Conservation (phyloP, 2,888 invertebrate genomes). For the Tachina grossa region DNA sequence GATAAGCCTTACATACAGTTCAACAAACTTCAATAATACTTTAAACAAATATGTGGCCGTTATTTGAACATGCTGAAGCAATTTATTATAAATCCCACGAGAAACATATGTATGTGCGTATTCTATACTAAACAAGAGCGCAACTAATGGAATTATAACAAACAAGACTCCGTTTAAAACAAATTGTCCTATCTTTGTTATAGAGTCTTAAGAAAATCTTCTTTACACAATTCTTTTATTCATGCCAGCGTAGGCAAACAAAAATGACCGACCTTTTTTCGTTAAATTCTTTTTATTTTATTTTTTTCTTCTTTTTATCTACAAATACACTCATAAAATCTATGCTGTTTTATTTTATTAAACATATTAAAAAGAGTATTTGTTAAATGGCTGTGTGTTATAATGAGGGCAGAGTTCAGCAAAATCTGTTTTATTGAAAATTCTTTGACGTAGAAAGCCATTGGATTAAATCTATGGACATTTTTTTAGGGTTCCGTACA, state of each 20-base stretch:
- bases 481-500: no score
- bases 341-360: neutral
- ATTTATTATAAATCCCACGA: neutral
- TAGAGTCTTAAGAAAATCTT: conserved; percentile 40
- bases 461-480: no score
- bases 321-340: conserved; percentile 18
- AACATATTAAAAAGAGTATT: neutral
- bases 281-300: neutral
- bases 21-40: conserved; percentile 44
- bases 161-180: conserved; percentile 16
- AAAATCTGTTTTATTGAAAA: no score
- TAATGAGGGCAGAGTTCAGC: no score
- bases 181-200: conserved; percentile 31
- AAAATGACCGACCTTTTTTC: conserved; percentile 45
- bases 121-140: neutral
- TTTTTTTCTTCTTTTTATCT: neutral
- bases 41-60: conserved; percentile 20
- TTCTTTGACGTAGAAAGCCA: no score
- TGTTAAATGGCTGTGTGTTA: no score
- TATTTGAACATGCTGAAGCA: neutral
- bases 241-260: conserved; percentile 55
- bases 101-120: neutral
- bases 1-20: conserved; percentile 42
- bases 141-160: conserved; percentile 23
- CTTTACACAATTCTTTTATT: conserved; percentile 59